Conservation (phyloP, 1,140 invertebrate genomes). For the Papilio polytes region DNA sequence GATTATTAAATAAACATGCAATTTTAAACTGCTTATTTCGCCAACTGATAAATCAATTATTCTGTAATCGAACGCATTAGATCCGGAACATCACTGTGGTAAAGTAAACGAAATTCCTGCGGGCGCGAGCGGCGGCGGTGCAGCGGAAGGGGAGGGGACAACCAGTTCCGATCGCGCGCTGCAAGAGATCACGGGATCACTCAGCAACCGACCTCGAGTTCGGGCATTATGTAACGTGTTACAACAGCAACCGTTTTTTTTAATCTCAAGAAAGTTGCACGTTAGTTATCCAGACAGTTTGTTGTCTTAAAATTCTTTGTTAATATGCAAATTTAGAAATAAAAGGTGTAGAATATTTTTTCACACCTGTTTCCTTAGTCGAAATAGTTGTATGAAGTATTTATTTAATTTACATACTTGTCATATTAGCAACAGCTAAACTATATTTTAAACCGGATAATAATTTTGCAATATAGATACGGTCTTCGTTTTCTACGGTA, state of each 20-base stretch:
- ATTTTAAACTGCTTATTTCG: no score
- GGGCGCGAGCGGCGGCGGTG: neutral
- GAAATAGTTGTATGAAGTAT: neutral
- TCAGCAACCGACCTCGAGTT: slow-evolving; percentile 23
- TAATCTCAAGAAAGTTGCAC: neutral
- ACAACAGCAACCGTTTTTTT: neutral
- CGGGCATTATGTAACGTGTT: neutral
- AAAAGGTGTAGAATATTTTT: neutral
- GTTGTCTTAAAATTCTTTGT: neutral
- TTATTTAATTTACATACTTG: no score
- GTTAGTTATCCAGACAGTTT: neutral
- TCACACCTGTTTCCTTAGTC: neutral
- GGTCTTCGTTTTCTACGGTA: no score
- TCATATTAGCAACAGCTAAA: no score
- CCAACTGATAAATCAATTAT: no score
- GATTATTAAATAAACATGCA: no score
- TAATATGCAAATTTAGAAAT: neutral
- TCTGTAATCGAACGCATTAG: no score
- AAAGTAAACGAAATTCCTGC: slow-evolving; percentile 43
- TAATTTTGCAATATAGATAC: no score
- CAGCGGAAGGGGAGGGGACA: neutral
- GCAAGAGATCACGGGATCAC: slow-evolving; percentile 10
- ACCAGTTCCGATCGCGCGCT: slow-evolving; percentile 5
- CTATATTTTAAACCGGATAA: no score
- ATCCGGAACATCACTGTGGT: slow-evolving; percentile 8